Percentiles rank a stretch among this genome's conserved stretches.
phyloP scores from a whole-genome alignment of 2,797 vertebrate species.

The Xiphophorus birchmanni region DNA sequence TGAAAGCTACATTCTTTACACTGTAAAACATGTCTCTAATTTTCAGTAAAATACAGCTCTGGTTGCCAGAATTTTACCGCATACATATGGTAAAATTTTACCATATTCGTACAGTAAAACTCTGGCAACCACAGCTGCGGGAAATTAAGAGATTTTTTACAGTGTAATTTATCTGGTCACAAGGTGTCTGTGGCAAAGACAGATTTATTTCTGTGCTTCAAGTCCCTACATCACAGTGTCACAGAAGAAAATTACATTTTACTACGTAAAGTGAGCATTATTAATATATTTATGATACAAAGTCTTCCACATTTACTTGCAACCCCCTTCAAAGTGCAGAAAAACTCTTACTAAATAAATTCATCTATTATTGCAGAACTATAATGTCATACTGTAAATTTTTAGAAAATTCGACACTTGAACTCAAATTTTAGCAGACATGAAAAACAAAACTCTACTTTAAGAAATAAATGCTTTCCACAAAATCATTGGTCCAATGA shows the following conservation, averaged over 20 bases:
- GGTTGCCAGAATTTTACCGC: too few relatives aligned
- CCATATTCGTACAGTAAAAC: too few relatives aligned
- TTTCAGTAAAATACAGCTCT: too few relatives aligned
- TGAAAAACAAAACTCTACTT: background rate
- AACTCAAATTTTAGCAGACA: background rate
- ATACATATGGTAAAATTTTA: too few relatives aligned
- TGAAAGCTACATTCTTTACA: constrained; percentile 38
- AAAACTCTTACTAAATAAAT: background rate
- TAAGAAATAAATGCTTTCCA: background rate
- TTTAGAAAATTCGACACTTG: background rate
- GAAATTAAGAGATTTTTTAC: too few relatives aligned
- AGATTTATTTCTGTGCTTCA: constrained; percentile 52
- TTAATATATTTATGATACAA: constrained; percentile 8
- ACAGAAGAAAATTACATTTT: constrained; percentile 21
- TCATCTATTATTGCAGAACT: background rate
- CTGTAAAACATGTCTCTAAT: too few relatives aligned
- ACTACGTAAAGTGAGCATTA: constrained; percentile 5
- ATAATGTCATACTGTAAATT: background rate
- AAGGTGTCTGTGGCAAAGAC: constrained; percentile 50
- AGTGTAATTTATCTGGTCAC: constrained; percentile 47
- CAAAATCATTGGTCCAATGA: background rate
- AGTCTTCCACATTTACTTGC: background rate
- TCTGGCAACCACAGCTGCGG: too few relatives aligned
- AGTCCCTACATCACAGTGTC: constrained; percentile 29
- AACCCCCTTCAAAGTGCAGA: background rate